Evolutionary conservation across 2,113 vertebrate genomes (phyloP).

Genomic region (Mormyrus lacerda): DNA sequence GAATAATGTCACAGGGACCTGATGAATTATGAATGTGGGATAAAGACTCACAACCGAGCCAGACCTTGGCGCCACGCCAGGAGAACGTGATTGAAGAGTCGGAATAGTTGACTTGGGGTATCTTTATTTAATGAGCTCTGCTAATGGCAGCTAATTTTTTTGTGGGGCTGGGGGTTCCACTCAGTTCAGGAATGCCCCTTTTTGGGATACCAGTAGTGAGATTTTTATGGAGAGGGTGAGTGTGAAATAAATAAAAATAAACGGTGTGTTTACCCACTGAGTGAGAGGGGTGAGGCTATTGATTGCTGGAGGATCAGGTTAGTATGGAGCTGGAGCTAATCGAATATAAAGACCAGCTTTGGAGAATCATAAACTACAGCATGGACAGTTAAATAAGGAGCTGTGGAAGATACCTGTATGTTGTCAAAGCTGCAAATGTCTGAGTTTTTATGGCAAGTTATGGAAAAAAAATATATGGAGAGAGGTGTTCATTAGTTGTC

Average conservation of each 20-base stretch:
- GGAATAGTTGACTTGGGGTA: background rate
- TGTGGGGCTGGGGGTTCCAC: background rate
- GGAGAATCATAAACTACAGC: background rate
- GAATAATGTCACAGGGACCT: background rate
- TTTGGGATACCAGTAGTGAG: background rate
- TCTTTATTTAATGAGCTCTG: background rate
- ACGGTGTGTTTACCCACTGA: background rate
- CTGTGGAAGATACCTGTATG: background rate
- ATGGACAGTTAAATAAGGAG: background rate
- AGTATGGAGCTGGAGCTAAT: background rate
- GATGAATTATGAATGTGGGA: background rate
- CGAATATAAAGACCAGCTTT: background rate
- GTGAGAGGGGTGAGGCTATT: background rate
- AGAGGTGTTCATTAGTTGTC: background rate
- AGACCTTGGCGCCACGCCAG: background rate
- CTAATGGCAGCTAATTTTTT: background rate
- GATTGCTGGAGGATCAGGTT: background rate
- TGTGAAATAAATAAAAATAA: background rate
- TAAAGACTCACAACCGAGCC: constrained; percentile 5
- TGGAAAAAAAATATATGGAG: background rate
- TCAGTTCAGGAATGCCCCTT: background rate
- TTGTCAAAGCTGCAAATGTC: background rate
- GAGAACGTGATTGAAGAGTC: background rate
- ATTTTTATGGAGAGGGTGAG: background rate
- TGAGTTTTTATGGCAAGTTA: background rate